phyloP scores from a whole-genome alignment of 2,113 vertebrate species.

The Rousettus leschenaultii region DNA sequence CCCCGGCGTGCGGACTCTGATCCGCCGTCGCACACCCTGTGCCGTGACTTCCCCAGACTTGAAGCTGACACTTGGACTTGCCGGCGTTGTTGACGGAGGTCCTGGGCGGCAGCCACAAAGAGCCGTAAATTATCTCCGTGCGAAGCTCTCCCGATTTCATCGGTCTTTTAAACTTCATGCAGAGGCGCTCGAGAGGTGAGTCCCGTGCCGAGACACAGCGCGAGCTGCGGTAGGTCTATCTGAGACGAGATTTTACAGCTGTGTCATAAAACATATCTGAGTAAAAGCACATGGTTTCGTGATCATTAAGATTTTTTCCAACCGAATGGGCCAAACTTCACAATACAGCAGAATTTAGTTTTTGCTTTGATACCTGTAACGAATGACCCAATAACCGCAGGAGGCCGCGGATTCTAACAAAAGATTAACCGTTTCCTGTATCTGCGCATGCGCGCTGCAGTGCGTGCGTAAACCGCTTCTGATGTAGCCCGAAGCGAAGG shows the following conservation, averaged over 20 bases:
- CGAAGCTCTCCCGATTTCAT: constrained; percentile 55
- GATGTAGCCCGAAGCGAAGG: constrained; percentile 35
- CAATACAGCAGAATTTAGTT: constrained; percentile 74
- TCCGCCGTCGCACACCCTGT: not conserved
- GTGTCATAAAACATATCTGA: constrained; percentile 84
- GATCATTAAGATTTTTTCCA: constrained; percentile 83
- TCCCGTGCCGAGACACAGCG: constrained; percentile 78
- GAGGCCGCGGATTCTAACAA: constrained; percentile 67
- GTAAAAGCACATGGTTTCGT: constrained; percentile 85
- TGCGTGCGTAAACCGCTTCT: constrained; percentile 32
- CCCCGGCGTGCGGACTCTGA: constrained; percentile 52
- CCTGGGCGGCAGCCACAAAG: not conserved
- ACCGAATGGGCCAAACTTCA: constrained; percentile 80
- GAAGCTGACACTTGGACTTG: constrained; percentile 22
- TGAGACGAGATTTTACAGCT: constrained; percentile 81
- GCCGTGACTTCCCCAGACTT: constrained; percentile 49
- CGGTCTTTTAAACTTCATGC: constrained; percentile 65
- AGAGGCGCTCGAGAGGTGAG: constrained; percentile 75
- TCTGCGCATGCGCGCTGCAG: constrained; percentile 24
- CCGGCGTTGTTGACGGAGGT: constrained; percentile 21
- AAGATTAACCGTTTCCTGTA: constrained; percentile 77
- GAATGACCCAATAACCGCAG: constrained; percentile 75
- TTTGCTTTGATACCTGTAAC: constrained; percentile 82
- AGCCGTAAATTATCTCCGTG: constrained; percentile 64
- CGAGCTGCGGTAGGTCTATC: constrained; percentile 83